These are phyloP conservation scores for Antennarius maculatus DNA, from an alignment of 2,797 vertebrate genomes.

Conservation along the genomic window DNA sequence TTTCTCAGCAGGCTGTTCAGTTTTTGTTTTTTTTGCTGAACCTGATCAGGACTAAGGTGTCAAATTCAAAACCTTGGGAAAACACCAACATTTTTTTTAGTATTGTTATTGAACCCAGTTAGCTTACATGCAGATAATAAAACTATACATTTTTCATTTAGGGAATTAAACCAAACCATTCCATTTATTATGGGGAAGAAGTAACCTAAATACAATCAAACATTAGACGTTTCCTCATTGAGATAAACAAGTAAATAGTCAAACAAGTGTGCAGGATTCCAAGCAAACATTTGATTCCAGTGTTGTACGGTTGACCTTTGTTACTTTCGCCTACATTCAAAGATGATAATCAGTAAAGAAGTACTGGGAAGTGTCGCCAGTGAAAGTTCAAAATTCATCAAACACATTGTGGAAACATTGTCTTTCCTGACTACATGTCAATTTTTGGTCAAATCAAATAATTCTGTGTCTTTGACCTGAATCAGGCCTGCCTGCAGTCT, in stretches of 20 bases:
- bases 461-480: background rate
- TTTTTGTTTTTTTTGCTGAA: slow-evolving; percentile 2
- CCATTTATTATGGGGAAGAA: background rate
- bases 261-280: slow-evolving; percentile 4
- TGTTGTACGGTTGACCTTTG: background rate
- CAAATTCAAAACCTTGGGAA: background rate
- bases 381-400: too few species aligned
- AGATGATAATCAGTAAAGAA: too few species aligned
- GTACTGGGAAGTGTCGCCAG: too few species aligned
- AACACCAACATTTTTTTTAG: too few species aligned
- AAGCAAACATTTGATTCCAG: background rate
- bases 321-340: too few species aligned
- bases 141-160: background rate
- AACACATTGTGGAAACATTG: too few species aligned
- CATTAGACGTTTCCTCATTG: background rate
- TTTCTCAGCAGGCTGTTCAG: slow-evolving; percentile 16
- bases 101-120: background rate
- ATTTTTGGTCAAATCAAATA: background rate
- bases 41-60: background rate
- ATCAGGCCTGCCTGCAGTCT: slow-evolving; percentile 10
- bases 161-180: background rate
- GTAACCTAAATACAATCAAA: background rate
- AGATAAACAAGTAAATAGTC: background rate
- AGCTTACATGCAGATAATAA: too few species aligned
- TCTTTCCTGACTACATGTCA: background rate